These are phyloP conservation scores for Heliconius aoede DNA, from an alignment of 2,888 invertebrate species.

Conservation along the genomic window DNA sequence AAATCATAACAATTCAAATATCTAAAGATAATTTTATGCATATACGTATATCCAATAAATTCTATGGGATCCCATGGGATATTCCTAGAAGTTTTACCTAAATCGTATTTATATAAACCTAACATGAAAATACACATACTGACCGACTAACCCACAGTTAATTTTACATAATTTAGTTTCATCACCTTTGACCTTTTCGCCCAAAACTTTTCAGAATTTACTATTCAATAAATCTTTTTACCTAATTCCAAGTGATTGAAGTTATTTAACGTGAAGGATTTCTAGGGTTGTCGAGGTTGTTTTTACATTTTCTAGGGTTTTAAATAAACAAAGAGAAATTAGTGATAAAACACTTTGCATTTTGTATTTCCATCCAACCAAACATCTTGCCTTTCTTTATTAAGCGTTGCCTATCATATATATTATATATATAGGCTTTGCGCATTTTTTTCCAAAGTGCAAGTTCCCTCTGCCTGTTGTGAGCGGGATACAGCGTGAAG, in stretches of 20 bases:
- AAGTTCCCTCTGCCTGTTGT: no score
- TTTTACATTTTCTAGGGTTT: neutral
- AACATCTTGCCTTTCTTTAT: no score
- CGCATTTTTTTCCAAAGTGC: no score
- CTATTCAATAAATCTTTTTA: slow-evolving; percentile 39
- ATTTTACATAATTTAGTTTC: slow-evolving; percentile 9
- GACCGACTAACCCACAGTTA: neutral
- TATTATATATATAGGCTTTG: no score
- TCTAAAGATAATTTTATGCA: no score
- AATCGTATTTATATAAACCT: neutral
- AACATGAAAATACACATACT: slow-evolving; percentile 12
- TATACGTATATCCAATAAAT: neutral
- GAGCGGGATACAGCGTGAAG: no score
- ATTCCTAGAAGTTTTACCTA: neutral
- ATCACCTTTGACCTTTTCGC: slow-evolving; percentile 12
- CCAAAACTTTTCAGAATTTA: slow-evolving; percentile 16
- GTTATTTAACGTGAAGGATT: slow-evolving; percentile 30
- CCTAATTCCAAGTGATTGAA: slow-evolving; percentile 38
- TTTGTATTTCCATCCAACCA: no score
- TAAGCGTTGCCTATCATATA: no score
- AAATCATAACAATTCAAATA: no score
- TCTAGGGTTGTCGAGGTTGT: slow-evolving; percentile 27
- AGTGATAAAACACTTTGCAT: neutral
- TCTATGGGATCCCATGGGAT: neutral
- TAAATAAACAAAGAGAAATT: neutral